Evolutionary conservation across 1,140 invertebrate species (phyloP).

Genomic region (Papilio xuthus): DNA sequence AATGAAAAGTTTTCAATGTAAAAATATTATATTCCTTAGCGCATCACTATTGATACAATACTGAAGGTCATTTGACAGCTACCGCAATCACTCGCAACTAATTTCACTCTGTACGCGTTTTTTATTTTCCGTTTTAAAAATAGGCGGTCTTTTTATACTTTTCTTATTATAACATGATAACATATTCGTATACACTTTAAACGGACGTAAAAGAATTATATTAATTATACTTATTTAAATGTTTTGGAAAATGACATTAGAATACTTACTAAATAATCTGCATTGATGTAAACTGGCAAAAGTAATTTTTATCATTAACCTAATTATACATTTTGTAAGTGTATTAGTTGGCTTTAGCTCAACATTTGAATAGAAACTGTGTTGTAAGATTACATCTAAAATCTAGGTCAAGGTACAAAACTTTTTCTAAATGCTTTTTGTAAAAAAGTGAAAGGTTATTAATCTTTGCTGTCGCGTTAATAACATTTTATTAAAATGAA

Average conservation of each 20-base stretch:
- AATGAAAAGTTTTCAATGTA: background rate
- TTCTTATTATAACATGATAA: background rate
- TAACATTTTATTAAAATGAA: background rate
- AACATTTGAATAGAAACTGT: background rate
- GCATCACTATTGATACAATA: slow-evolving; percentile 63
- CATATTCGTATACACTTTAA: background rate
- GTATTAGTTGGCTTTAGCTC: slow-evolving; percentile 3
- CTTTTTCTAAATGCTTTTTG: background rate
- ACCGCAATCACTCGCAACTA: slow-evolving; percentile 53
- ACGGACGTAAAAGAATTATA: background rate
- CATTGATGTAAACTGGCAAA: background rate
- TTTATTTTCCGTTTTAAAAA: slow-evolving; percentile 2
- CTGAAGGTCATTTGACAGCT: slow-evolving; percentile 59
- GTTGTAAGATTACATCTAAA: slow-evolving; percentile 1
- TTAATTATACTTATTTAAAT: background rate
- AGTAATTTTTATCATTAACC: background rate
- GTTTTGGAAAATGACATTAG: too few relatives aligned
- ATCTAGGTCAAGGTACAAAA: background rate
- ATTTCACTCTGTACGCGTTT: slow-evolving; percentile 42
- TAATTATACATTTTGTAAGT: background rate
- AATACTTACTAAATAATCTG: too few relatives aligned
- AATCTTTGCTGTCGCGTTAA: too few relatives aligned
- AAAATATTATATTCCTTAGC: background rate
- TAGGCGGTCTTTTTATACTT: slow-evolving; percentile 21
- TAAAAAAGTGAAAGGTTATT: background rate